Percentiles rank a stretch among this genome's conserved stretches.
phyloP scores from a whole-genome alignment of 2,888 invertebrate genomes.

The Eretmocerus hayati region DNA sequence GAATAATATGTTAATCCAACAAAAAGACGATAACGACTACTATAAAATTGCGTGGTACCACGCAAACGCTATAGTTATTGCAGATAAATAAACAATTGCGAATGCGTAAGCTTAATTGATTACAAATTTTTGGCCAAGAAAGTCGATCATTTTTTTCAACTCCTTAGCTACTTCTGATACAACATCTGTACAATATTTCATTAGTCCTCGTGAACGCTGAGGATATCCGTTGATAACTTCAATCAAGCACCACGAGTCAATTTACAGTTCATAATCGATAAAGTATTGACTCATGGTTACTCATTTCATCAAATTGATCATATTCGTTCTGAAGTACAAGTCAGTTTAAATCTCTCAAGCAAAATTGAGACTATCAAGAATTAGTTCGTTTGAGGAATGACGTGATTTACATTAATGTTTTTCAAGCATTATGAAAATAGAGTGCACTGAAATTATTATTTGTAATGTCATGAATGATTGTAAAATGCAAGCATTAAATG shows the following conservation, averaged over 20 bases:
- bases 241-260: conserved; percentile 10
- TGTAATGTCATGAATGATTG: background rate
- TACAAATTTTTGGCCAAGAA: conserved; percentile 17
- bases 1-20: conserved; percentile 11
- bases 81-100: conserved; percentile 17
- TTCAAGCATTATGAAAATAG: background rate
- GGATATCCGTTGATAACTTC: background rate
- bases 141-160: conserved; percentile 2
- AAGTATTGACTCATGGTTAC: no score
- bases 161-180: conserved; percentile 5
- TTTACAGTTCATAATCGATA: conserved; percentile 6
- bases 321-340: no score
- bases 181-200: conserved; percentile 21
- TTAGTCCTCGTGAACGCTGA: conserved; percentile 1
- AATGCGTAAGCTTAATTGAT: conserved; percentile 14
- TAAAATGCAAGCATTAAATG: background rate
- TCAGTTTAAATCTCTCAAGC: no score
- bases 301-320: no score
- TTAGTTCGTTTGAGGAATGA: conserved; percentile 1
- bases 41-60: background rate
- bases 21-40: conserved; percentile 6
- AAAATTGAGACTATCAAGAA: background rate
- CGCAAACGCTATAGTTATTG: conserved; percentile 11
- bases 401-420: conserved; percentile 2
- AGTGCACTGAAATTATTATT: background rate